Evolutionary conservation across 2,113 vertebrate genomes (phyloP).

Genomic region (Pollachius pollachius): DNA sequence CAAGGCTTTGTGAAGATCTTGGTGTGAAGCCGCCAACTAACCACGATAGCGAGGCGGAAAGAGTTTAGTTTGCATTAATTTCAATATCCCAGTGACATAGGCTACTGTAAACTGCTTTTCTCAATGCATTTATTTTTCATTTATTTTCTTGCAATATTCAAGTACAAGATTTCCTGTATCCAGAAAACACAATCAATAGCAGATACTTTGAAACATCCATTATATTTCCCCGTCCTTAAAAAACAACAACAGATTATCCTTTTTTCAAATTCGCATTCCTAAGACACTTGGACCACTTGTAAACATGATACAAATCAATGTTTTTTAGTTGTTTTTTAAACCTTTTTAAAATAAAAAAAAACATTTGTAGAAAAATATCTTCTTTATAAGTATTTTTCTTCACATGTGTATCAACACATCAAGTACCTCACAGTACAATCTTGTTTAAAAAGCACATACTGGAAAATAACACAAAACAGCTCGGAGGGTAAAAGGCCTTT

Average conservation of each 20-base stretch:
- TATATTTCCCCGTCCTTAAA: slow-evolving; percentile 27
- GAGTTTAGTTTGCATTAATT: no score
- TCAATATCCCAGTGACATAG: no score
- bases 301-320: slow-evolving; percentile 73
- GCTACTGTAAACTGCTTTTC: background rate
- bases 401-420: slow-evolving; percentile 56
- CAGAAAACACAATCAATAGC: slow-evolving; percentile 64
- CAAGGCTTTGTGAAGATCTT: no score
- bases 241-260: slow-evolving; percentile 19
- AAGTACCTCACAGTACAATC: slow-evolving; percentile 63
- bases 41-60: no score
- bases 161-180: slow-evolving; percentile 64
- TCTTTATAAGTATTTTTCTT: slow-evolving; percentile 56
- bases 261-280: slow-evolving; percentile 22
- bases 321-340: slow-evolving; percentile 17
- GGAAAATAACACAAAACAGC: slow-evolving; percentile 51
- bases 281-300: slow-evolving; percentile 70
- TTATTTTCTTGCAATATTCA: slow-evolving; percentile 52
- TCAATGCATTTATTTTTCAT: slow-evolving; percentile 20
- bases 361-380: slow-evolving; percentile 79
- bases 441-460: slow-evolving; percentile 57
- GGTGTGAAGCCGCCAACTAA: no score
- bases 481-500: slow-evolving; percentile 68
- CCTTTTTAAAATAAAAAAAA: slow-evolving; percentile 59
- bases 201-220: slow-evolving; percentile 52